phyloP scores from a whole-genome alignment of 2,888 invertebrate genomes.

The Drosophila macrospina region DNA sequence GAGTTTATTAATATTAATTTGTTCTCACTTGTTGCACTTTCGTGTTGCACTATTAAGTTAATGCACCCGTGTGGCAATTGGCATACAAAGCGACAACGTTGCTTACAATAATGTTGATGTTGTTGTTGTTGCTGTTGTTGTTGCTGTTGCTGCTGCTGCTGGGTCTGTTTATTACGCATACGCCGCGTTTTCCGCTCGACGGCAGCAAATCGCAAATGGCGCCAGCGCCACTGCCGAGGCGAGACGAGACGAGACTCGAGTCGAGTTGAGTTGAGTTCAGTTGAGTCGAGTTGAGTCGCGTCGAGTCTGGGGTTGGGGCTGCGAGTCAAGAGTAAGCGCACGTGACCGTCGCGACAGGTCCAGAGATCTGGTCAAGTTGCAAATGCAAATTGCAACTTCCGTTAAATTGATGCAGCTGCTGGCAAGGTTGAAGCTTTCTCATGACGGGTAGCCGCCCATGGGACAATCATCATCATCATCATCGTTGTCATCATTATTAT shows the following conservation, averaged over 20 bases:
- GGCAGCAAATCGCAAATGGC: conserved; percentile 72
- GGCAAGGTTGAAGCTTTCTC: conserved; percentile 28
- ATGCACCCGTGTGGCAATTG: neutral
- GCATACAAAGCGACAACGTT: conserved; percentile 3
- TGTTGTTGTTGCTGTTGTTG: neutral
- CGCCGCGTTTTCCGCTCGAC: conserved; percentile 55
- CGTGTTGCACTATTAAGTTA: neutral
- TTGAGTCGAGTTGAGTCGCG: neutral
- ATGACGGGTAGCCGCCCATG: conserved; percentile 53
- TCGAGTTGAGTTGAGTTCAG: neutral
- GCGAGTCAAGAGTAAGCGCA: conserved; percentile 24
- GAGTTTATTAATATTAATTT: neutral
- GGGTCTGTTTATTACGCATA: conserved; percentile 63
- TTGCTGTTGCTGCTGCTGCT: conserved; percentile 20
- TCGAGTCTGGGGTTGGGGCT: neutral
- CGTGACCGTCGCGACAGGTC: conserved; percentile 57
- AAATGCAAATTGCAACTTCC: conserved; percentile 80
- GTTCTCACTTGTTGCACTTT: neutral
- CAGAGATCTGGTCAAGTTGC: conserved; percentile 66
- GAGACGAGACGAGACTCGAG: neutral
- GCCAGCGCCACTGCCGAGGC: conserved; percentile 43
- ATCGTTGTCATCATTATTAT: too few relatives aligned
- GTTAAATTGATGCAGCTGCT: conserved; percentile 74
- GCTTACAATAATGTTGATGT: conserved; percentile 2
- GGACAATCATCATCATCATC: conserved; percentile 37